Evolutionary conservation across 2,113 vertebrate species (phyloP).

Genomic region (Hippocampus abdominalis): DNA sequence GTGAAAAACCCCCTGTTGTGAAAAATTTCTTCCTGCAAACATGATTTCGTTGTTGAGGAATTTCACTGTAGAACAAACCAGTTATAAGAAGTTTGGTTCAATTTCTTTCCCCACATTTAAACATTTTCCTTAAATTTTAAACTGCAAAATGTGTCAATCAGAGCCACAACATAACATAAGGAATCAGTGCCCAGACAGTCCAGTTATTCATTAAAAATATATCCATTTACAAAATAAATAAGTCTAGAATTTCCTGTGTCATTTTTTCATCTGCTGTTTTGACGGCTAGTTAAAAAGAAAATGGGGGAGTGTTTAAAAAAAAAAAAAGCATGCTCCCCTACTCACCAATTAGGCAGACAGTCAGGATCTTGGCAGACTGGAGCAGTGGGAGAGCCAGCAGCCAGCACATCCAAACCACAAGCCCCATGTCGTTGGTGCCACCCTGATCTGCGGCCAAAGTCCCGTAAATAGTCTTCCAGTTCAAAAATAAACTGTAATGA

Average conservation of each 20-base stretch:
- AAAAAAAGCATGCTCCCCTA: conserved; percentile 16
- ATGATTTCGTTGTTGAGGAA: too few relatives aligned
- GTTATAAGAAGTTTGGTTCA: not conserved
- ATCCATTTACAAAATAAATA: not conserved
- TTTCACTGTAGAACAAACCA: too few relatives aligned
- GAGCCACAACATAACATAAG: not conserved
- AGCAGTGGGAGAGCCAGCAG: conserved; percentile 50
- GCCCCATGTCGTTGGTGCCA: conserved; percentile 37
- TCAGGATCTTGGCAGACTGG: conserved; percentile 62
- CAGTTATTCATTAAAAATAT: not conserved
- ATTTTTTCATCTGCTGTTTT: not conserved
- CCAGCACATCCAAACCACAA: conserved; percentile 43
- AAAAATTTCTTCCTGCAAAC: too few relatives aligned
- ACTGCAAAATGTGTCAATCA: not conserved
- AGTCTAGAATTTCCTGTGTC: not conserved
- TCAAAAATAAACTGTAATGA: conserved; percentile 23
- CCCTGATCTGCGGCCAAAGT: conserved; percentile 20
- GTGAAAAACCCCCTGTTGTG: too few relatives aligned
- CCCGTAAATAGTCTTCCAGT: conserved; percentile 11
- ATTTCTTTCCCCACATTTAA: not conserved
- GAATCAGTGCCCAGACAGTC: not conserved
- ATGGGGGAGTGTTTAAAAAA: too few relatives aligned
- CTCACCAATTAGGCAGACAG: conserved; percentile 61
- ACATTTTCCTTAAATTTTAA: too few relatives aligned
- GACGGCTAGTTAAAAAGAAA: not conserved